Evolutionary conservation across 2,797 vertebrate genomes (phyloP), one percentile per base, ranked within the genome.

Genomic region (Rousettus madagascariensis): DNA sequence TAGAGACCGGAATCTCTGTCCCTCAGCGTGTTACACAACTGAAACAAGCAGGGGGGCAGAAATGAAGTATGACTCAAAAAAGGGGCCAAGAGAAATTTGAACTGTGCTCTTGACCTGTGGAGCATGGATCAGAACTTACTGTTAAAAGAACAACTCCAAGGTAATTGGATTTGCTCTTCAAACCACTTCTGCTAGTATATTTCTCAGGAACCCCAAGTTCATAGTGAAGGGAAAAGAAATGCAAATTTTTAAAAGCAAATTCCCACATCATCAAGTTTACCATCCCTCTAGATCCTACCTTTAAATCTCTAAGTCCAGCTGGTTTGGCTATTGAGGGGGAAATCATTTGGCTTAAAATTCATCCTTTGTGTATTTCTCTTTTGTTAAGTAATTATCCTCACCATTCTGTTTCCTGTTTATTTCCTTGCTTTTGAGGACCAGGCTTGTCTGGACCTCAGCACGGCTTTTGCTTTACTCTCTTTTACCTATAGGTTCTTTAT

Each of bases 231-330:
- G 11, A 36, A 84, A 61, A 90, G 82, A 94, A 96, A 41, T 83
- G 83, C 95, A 74, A 84, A 90, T 89, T 79, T 72, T 96, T 53
- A 86, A 93, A 95, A 95, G 87, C 65, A 97, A 95, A 61, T 89
- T 93, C 36, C 0, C 0, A 5, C 9, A 5, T 90, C 33, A 33
- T 79, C 78, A 93, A 90, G 38, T 57, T 92, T 33, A 88, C 79
- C 65, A 79, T 51, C 33, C 7, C 22, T 75, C 49, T 41, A n/a
- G 59, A 41, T 69, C 41, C 36, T 8, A 55, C 57, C 33, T 46
- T 61, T 53, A 75, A 86, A 33, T 74, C 36, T 83, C n/a, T 51
- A 71, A 83, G 36, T 83, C 57, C 38, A 86, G 5, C 77, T 72
- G 89, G 38, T 87, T 93, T 91, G 61, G 20, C 79, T 78, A 8